Conservation (phyloP, 2,113 vertebrate genomes). For the Ophiodon elongatus region DNA sequence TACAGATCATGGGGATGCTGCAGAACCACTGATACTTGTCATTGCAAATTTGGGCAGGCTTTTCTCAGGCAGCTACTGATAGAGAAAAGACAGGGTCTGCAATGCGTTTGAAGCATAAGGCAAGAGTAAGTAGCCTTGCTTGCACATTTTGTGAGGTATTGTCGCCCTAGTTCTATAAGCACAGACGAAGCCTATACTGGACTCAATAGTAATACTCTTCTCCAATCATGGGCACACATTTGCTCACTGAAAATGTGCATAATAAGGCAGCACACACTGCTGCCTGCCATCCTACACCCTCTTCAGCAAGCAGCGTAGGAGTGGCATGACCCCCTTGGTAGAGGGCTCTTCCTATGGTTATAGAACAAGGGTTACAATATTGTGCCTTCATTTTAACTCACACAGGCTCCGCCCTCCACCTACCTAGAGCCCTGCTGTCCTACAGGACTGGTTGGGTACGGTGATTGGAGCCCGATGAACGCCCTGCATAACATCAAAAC, state of each 20-base stretch:
- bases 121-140: slow-evolving; percentile 34
- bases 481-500: neutral
- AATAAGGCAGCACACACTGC: neutral
- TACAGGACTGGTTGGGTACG: neutral
- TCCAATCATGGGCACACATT: neutral
- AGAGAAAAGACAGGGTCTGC: slow-evolving; percentile 28
- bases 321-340: neutral
- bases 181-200: neutral
- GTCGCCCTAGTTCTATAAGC: neutral
- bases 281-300: neutral
- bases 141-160: neutral
- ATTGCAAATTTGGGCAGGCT: slow-evolving; percentile 31
- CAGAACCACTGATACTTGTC: slow-evolving; percentile 46
- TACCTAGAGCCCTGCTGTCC: too few relatives aligned
- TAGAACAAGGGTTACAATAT: neutral
- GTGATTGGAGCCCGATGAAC: neutral
- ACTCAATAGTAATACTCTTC: neutral
- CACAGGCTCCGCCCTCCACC: neutral
- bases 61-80: slow-evolving; percentile 42
- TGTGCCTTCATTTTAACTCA: neutral
- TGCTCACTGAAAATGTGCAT: neutral
- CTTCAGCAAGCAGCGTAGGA: neutral
- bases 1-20: slow-evolving; percentile 23
- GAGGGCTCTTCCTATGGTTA: neutral
- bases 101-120: slow-evolving; percentile 39